Evolutionary conservation across 2,113 vertebrate species (phyloP).

Genomic region (Solea solea): DNA sequence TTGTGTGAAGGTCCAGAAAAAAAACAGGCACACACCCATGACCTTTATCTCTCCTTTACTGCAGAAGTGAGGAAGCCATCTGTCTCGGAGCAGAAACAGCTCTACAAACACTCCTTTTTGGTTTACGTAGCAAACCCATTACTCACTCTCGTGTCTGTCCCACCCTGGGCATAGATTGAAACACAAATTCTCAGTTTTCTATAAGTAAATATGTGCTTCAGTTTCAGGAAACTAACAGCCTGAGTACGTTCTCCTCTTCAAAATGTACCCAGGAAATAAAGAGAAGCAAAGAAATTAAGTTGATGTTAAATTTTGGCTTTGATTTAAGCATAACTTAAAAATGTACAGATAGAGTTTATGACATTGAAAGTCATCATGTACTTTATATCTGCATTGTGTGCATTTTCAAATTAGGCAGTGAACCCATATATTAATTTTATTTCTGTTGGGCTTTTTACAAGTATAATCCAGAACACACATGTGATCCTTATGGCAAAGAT

Average conservation of each 20-base stretch:
- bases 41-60: conserved; percentile 61
- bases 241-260: neutral
- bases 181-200: conserved; percentile 23
- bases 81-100: conserved; percentile 43
- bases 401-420: no score
- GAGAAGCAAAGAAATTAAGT: neutral
- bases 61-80: conserved; percentile 53
- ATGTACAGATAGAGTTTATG: no score
- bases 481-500: no score
- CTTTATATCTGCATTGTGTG: no score
- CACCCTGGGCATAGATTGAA: conserved; percentile 4
- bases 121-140: conserved; percentile 22
- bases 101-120: conserved; percentile 44
- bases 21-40: conserved; percentile 38
- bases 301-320: neutral
- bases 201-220: conserved; percentile 19
- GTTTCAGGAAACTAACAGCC: conserved; percentile 26
- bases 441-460: no score
- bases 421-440: no score
- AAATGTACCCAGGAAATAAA: conserved; percentile 20
- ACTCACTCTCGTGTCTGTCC: conserved; percentile 19
- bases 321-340: neutral
- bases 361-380: no score
- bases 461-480: no score
- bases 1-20: conserved; percentile 35